These are phyloP conservation scores for Hypomesus transpacificus DNA, from an alignment of 2,113 vertebrate genomes.

Conservation along the genomic window DNA sequence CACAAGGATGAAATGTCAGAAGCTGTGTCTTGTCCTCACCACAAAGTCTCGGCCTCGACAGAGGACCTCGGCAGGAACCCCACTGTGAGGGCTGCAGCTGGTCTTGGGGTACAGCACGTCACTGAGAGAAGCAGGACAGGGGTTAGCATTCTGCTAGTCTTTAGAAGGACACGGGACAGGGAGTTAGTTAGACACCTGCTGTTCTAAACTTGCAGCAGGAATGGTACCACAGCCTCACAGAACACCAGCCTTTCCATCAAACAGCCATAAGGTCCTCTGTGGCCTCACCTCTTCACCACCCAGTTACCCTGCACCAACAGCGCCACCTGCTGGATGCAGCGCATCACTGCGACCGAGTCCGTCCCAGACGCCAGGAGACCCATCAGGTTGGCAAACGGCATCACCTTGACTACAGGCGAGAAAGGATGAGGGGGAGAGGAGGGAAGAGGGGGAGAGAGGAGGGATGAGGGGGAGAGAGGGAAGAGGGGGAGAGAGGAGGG, in stretches of 20 bases:
- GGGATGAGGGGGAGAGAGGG: not conserved
- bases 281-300: constrained; percentile 92
- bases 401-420: constrained; percentile 83
- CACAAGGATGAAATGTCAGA: not conserved
- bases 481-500: not conserved
- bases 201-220: no score
- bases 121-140: constrained; percentile 61
- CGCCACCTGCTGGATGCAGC: constrained; percentile 98
- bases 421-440: not conserved
- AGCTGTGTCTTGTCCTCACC: constrained; percentile 71
- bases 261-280: no score
- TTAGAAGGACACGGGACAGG: not conserved
- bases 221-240: no score
- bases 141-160: not conserved
- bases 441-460: not conserved
- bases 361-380: constrained; percentile 86
- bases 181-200: no score
- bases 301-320: constrained; percentile 97
- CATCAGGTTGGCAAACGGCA: constrained; percentile 96
- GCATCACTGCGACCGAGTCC: constrained; percentile 85
- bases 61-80: constrained; percentile 91
- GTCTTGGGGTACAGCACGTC: constrained; percentile 96
- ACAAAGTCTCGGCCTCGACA: constrained; percentile 95
- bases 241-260: no score
- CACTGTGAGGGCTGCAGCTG: constrained; percentile 91